Evolutionary conservation across 2,888 invertebrate genomes (phyloP), one percentile per base, ranked within the genome.

Genomic region (Yponomeuta malinellus): DNA sequence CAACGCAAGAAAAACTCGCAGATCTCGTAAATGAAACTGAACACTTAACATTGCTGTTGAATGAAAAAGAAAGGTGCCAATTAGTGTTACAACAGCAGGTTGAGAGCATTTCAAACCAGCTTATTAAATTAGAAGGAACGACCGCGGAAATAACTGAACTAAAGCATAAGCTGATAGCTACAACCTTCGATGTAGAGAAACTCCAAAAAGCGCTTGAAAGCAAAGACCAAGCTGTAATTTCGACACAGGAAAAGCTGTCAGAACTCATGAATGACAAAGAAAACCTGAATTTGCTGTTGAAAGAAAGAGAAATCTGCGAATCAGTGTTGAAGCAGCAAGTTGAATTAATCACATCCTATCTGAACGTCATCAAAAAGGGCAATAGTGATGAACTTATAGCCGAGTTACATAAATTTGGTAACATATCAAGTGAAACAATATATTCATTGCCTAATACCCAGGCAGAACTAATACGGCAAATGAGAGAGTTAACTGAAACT

Each of bases 211-310:
- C 29, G 12, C 67, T 67, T n/a, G 67, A 33, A 67, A 10, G 9
- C 12, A 67, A 43, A 12, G 43, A 67, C 15, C 31, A n/a, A 10
- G 70, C 29, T 37, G 23, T 68, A 12, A 63, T 23, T 10, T 29
- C 48, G 6, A 33, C 68, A 3, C 29, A 67, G 48, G 66, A 69
- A 43, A 71, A 71, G 10, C 65, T 69, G 59, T 68, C 29, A 52
- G 15, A 37, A 12, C 65, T 64, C 10, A 43, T 63, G 12, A 33
- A 63, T 23, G 78, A 82, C 75, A 74, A 79, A 59, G 72, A 76
- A 59, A 74, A 74, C 12, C 74, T 85, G 10, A 80, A 79, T 66
- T 73, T 76, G 63, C 75, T 80, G 73, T 63, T 79, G 2, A 78
- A 74, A 10, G 75, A 81, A 74, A 68, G 80, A 5, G 69, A 73